These are phyloP conservation scores for Peromyscus nudipes DNA, from an alignment of 2,797 vertebrate genomes.

Conservation along the genomic window DNA sequence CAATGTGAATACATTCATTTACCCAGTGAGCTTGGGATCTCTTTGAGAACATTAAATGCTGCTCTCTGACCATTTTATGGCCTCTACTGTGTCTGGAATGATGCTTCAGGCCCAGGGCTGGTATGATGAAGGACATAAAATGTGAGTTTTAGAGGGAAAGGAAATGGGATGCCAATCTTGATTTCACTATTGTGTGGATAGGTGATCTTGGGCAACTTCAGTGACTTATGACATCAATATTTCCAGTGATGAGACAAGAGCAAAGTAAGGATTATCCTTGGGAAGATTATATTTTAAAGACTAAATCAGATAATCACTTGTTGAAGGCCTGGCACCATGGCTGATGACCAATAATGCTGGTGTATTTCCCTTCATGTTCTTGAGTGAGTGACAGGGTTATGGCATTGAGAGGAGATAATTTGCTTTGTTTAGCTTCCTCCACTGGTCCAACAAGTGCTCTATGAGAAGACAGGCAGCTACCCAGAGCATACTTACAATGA, in stretches of 20 bases:
- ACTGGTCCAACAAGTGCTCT: background rate
- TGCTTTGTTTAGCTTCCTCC: background rate
- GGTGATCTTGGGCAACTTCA: background rate
- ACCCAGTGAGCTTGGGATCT: background rate
- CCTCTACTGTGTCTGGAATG: background rate
- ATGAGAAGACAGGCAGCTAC: background rate
- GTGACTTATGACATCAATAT: background rate
- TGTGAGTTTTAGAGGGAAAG: background rate
- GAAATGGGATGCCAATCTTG: background rate
- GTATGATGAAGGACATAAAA: background rate
- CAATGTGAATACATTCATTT: background rate
- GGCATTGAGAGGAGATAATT: background rate
- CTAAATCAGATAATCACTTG: background rate
- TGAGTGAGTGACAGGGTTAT: background rate
- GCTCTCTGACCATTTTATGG: conserved; percentile 4
- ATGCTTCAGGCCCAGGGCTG: background rate
- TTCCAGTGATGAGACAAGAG: background rate
- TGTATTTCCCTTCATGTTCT: background rate
- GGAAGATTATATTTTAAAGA: background rate
- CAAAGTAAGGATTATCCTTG: background rate
- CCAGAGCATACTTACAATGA: background rate
- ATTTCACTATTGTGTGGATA: background rate
- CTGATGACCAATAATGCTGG: background rate
- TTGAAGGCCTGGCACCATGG: background rate
- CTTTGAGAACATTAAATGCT: conserved; percentile 9